Conservation (phyloP, 2,797 vertebrate species). For the Mormyrus proboscirostris region DNA sequence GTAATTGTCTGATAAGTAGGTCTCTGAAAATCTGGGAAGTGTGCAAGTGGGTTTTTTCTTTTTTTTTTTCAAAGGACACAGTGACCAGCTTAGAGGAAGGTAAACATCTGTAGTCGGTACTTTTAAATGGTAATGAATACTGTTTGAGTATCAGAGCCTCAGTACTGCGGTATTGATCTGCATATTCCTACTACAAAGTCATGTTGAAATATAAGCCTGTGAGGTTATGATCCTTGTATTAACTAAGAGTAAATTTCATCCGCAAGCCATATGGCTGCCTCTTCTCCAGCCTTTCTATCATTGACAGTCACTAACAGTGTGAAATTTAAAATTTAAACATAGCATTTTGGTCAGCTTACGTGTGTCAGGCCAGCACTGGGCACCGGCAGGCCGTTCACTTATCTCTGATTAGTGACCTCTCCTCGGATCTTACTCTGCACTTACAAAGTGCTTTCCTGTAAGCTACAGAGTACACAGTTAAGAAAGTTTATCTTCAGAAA, state of each 20-base stretch:
- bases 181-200: neutral
- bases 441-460: neutral
- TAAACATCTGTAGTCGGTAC: neutral
- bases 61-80: neutral
- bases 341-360: neutral
- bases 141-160: neutral
- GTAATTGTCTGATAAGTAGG: neutral
- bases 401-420: neutral
- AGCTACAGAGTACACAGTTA: neutral
- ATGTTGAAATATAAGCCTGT: neutral
- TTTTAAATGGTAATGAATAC: conserved; percentile 3
- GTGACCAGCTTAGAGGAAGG: neutral
- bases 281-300: neutral
- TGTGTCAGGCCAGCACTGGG: neutral
- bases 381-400: neutral
- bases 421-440: neutral
- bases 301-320: neutral
- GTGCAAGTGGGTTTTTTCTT: neutral
- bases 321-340: neutral
- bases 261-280: neutral
- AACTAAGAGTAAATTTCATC: neutral
- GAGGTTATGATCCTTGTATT: neutral
- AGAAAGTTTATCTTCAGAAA: neutral
- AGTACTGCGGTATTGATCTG: neutral
- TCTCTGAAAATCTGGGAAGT: neutral